Base-by-base conservation (phyloP, 1,140 invertebrate genomes). In the Macrobrachium nipponense region DNA sequence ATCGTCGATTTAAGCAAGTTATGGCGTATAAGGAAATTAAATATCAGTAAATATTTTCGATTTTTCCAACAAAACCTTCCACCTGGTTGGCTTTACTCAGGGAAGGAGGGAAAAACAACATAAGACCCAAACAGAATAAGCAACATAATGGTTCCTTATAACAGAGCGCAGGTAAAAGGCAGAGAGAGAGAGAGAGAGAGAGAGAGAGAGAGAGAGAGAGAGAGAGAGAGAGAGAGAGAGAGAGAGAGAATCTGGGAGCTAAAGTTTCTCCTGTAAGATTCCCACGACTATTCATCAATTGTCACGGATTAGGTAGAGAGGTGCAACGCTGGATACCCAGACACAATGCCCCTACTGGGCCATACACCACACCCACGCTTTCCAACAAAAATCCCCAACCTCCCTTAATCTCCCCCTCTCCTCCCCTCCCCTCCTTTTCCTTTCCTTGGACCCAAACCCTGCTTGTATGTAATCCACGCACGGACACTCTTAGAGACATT, bases 281-380 rank as follows among this genome's bases (percentile, higher is more conserved):
- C 81, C 72, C 59, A 73, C 68, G 59, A 83, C 76, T 83, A 83
- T 75, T 83, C 72, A 75, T 73, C 70, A 77, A 73, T 70, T 83
- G 81, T 83, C 73, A 76, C 20, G 81, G 81, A 77, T 76, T 83
- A 76, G 60, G 81, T 62, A 17, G 27, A 36, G 23, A 76, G 81
- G 81, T 83, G 81, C 72, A 83, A 83, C 60, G 43, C 36, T 17
- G 77, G 59, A 43, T 62, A 64, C 75, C 75, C 27, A 15, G 20
- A 36, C 27, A 82, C 80, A 82, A 82, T 73, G 80, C 61, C 44
- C 12, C 70, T 68, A 72, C n/a, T 82, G 10, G 58, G 10, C 58
- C 80, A 51, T 58, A 36, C 79, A 44, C 43, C 66, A 20, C 27
- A 68, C 62, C 36, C 61, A 80, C 27, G 43, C 62, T 61, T 14